phyloP scores from a whole-genome alignment of 1,140 invertebrate genomes.

The Sitobion miscanthi region DNA sequence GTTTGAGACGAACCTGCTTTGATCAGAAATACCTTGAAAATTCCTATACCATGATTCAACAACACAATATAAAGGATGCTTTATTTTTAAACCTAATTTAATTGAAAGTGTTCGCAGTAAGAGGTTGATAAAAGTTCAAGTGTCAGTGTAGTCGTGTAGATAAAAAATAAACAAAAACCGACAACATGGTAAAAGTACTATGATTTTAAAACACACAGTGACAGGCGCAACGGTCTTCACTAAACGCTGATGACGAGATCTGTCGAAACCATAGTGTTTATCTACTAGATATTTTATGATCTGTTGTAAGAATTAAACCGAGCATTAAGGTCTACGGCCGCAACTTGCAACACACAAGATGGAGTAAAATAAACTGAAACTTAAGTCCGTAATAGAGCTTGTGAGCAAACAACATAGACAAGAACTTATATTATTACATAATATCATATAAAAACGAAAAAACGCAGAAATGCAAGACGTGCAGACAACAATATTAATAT shows the following conservation, averaged over 20 bases:
- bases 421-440: background rate
- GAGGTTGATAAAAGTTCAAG: background rate
- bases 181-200: background rate
- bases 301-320: background rate
- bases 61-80: background rate
- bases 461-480: background rate
- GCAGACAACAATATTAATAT: background rate
- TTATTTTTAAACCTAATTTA: slow-evolving; percentile 26
- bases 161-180: background rate
- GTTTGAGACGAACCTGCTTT: background rate
- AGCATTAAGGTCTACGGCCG: background rate
- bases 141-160: background rate
- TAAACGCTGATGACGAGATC: background rate
- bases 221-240: background rate
- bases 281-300: background rate
- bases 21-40: background rate
- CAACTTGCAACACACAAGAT: background rate
- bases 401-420: background rate
- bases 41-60: background rate
- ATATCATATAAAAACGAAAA: background rate
- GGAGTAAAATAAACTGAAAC: background rate
- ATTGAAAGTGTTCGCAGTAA: background rate
- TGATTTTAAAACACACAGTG: background rate
- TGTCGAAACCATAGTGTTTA: background rate
- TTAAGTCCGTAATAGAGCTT: background rate